Evolutionary conservation across 2,888 invertebrate genomes (phyloP).

Genomic region (Aradus depressus): DNA sequence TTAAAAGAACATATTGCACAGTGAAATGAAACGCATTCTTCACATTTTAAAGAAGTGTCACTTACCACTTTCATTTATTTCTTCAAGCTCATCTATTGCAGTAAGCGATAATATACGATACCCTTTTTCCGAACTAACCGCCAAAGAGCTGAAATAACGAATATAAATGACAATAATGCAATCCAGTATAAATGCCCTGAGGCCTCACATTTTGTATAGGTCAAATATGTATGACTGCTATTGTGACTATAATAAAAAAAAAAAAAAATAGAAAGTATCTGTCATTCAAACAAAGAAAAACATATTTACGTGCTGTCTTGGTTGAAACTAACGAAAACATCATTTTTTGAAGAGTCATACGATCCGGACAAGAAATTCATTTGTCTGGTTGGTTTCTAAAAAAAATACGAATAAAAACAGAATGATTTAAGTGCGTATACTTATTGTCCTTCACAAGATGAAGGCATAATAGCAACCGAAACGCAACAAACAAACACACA

Average conservation of each 20-base stretch:
- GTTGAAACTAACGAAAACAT: conserved; percentile 92
- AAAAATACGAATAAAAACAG: neutral
- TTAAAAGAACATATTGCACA: neutral
- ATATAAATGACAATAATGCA: too few species aligned
- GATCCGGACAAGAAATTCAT: conserved; percentile 26
- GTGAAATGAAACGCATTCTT: neutral
- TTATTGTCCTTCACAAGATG: neutral
- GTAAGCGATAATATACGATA: conserved; percentile 80
- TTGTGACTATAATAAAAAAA: neutral
- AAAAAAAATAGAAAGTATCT: conserved; percentile 4
- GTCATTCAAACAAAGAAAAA: neutral
- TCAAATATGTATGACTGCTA: neutral
- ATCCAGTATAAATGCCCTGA: neutral
- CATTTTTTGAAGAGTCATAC: conserved; percentile 52
- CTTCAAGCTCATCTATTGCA: conserved; percentile 72
- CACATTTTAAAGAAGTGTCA: conserved; percentile 25
- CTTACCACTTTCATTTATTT: conserved; percentile 73
- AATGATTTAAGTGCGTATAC: neutral
- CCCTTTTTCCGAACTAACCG: conserved; percentile 83
- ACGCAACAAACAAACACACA: neutral
- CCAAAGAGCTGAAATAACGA: conserved; percentile 58
- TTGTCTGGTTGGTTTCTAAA: conserved; percentile 6
- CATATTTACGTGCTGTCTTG: conserved; percentile 92
- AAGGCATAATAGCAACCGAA: conserved; percentile 1
- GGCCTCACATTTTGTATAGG: neutral